A percentile compares a stretch with the other conserved stretches of the same genome.
Conservation (phyloP, 2,113 vertebrate species). For the Phycodurus eques region DNA sequence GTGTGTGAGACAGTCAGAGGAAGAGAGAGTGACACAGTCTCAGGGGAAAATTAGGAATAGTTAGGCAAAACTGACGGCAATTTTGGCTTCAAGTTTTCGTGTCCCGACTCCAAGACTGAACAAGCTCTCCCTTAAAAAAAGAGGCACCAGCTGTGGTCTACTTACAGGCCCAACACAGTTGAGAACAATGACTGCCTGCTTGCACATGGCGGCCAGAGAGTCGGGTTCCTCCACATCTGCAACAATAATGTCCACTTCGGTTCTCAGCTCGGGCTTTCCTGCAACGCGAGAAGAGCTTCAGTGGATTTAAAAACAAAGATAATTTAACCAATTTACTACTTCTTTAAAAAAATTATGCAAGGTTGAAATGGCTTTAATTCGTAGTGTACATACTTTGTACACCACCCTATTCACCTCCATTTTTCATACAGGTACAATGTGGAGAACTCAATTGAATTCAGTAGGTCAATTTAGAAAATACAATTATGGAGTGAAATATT, state of each 20-base stretch:
- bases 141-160: slow-evolving; percentile 17
- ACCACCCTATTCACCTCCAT: background rate
- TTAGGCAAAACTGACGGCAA: background rate
- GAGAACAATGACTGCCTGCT: slow-evolving; percentile 85
- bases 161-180: slow-evolving; percentile 96
- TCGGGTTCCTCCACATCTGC: slow-evolving; percentile 83
- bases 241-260: slow-evolving; percentile 84
- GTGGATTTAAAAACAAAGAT: background rate
- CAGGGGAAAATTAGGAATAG: slow-evolving; percentile 5
- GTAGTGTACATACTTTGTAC: background rate
- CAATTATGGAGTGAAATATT: too few species aligned
- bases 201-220: slow-evolving; percentile 88
- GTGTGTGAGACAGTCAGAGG: slow-evolving; percentile 8
- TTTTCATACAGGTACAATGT: too few species aligned
- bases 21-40: background rate
- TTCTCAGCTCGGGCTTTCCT: slow-evolving; percentile 81
- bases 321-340: background rate
- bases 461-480: too few species aligned
- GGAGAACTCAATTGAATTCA: too few species aligned
- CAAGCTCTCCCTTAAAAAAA: background rate
- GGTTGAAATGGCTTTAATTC: too few species aligned
- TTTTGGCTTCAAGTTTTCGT: background rate
- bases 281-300: background rate
- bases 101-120: background rate
- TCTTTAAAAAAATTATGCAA: too few species aligned